Evolutionary conservation across 1,140 invertebrate genomes (phyloP), one percentile per base, ranked within the genome.

Genomic region (Sitophilus oryzae): DNA sequence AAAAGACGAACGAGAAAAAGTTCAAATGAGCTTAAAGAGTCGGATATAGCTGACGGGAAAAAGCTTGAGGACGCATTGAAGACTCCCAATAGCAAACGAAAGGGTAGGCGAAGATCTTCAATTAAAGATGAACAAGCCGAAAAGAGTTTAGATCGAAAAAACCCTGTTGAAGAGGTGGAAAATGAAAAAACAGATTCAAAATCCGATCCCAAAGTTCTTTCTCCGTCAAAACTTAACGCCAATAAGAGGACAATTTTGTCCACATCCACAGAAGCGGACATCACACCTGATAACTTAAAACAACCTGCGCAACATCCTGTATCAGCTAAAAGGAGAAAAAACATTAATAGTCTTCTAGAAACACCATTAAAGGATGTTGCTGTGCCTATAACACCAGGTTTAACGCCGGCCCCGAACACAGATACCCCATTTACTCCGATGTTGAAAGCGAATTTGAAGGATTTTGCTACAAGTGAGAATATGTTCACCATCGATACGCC

Each of bases 401-500:
- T 52, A 10, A 11, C 25, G 47, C 50, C 35, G 35, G 23, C 42
- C 20, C 49, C 37, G n/a, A 11, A 30, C 11, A 30, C 34, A 2
- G 47, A 52, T 42, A 67, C 69, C 1, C 69, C 69, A 8, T 64
- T 71, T 46, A 65, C 65, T 0, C 63, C 64, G 49, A 59, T 68
- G 46, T 48, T 71, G 5, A 63, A 66, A 22, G 69, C 67, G 16
- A 65, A 69, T 38, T 51, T 67, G 2, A 40, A 60, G 34, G 62
- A 58, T 14, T 34, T 67, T 14, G 57, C 58, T 35, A 42, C 23
- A 11, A 49, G 47, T 58, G 38, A 60, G 6, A 43, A 55, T 56
- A 61, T 37, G 9, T 52, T 59, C 23, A 54, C 58, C 0, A 59
- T 71, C 37, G 54, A 51, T 8, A 71, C 70, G 14, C 70, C 70